Conservation (phyloP, 2,113 vertebrate genomes). For the Sapayoa aenigma region DNA sequence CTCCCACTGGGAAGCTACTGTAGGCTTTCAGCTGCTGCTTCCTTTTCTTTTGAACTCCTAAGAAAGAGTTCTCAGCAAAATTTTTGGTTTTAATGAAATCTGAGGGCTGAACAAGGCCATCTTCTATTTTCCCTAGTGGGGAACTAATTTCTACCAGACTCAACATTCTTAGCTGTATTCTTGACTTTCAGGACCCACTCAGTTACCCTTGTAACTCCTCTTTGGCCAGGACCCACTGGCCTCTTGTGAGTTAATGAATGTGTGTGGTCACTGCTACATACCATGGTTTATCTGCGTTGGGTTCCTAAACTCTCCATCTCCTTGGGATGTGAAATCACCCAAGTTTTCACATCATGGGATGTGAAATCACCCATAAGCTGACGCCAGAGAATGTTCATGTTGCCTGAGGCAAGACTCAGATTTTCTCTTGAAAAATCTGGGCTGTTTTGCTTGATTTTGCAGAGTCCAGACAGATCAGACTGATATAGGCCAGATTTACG, state of each 20-base stretch:
- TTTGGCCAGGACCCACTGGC: background rate
- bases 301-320: background rate
- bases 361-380: background rate
- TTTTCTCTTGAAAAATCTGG: background rate
- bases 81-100: background rate
- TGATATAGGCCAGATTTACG: fast-evolving
- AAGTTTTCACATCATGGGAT: background rate
- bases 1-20: background rate
- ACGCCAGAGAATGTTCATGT: background rate
- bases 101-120: background rate
- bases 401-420: background rate
- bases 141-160: background rate
- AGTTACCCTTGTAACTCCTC: background rate
- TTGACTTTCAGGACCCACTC: background rate
- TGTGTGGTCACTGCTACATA: background rate
- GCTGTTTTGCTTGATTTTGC: background rate
- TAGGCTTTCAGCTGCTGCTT: background rate
- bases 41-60: background rate
- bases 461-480: background rate
- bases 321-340: background rate
- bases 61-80: background rate
- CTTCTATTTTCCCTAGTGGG: background rate
- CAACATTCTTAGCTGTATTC: background rate
- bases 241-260: fast-evolving
- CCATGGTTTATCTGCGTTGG: background rate